A percentile compares a stretch with the other conserved stretches of the same genome.
Evolutionary conservation across 2,797 vertebrate species (phyloP).

Genomic region (Florisuga fusca): DNA sequence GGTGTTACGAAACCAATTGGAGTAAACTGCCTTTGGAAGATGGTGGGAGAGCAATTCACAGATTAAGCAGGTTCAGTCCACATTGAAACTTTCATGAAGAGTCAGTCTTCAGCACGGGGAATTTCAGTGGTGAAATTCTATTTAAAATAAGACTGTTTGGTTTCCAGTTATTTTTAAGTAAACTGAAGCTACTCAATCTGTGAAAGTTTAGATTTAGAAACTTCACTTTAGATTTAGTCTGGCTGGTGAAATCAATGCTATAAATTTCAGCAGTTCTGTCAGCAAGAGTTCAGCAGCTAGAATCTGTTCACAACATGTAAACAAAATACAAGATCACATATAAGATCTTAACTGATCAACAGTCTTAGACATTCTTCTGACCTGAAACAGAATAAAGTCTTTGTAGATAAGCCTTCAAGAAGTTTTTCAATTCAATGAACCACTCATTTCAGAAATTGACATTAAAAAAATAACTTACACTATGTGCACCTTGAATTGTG

Average conservation of each 20-base stretch:
- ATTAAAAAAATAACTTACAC: constrained; percentile 80
- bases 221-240: neutral
- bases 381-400: neutral
- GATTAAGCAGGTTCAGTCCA: neutral
- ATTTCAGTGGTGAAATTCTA: neutral
- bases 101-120: neutral
- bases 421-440: neutral
- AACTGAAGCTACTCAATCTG: neutral
- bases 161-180: neutral
- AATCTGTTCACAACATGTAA: neutral
- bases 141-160: neutral
- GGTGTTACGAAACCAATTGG: neutral
- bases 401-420: neutral
- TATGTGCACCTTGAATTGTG: constrained; percentile 92
- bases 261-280: neutral
- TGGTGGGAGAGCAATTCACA: neutral
- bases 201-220: neutral
- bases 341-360: neutral
- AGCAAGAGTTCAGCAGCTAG: neutral
- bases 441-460: neutral
- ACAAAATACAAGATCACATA: neutral
- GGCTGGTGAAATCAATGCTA: neutral
- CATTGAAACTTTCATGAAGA: neutral
- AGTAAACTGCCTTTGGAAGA: neutral
- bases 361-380: neutral